These are phyloP conservation scores for Thalpophila matura DNA, from an alignment of 2,888 invertebrate genomes.

Conservation along the genomic window DNA sequence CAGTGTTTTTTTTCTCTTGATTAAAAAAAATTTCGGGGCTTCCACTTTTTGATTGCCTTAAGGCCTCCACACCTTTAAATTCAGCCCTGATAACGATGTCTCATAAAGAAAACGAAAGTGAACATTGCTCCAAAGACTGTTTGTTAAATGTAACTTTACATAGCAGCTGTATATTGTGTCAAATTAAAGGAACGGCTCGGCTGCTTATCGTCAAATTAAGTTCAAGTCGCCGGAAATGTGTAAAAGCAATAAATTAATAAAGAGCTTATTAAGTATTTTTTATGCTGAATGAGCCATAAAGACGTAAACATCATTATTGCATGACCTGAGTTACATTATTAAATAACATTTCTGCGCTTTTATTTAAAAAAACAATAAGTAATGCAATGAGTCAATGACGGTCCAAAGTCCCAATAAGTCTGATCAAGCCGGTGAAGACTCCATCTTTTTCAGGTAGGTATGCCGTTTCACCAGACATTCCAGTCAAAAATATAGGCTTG, in stretches of 20 bases:
- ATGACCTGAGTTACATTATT: no score
- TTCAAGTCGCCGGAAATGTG: constrained; percentile 20
- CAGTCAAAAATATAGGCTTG: constrained; percentile 9
- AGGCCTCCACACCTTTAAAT: no score
- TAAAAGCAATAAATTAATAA: constrained; percentile 2
- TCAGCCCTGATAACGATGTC: no score
- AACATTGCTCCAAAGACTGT: background rate
- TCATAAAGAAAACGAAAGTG: constrained; percentile 10
- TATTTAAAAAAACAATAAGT: background rate
- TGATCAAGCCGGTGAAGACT: background rate
- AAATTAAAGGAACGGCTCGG: constrained; percentile 25
- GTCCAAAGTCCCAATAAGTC: background rate
- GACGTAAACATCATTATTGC: no score
- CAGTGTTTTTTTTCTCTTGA: no score
- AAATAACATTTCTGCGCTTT: background rate
- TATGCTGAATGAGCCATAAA: background rate
- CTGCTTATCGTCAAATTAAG: constrained; percentile 2
- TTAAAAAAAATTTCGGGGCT: no score
- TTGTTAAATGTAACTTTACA: background rate
- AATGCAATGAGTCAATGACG: background rate
- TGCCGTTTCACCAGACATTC: background rate
- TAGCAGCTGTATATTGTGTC: constrained; percentile 37
- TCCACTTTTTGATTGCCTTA: no score
- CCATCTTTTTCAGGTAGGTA: background rate
- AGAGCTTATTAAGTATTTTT: constrained; percentile 6